Percentiles rank a stretch among this genome's conserved stretches.
These are phyloP conservation scores for Lucifuga dentata DNA, from an alignment of 2,113 vertebrate genomes.

Conservation along the genomic window DNA sequence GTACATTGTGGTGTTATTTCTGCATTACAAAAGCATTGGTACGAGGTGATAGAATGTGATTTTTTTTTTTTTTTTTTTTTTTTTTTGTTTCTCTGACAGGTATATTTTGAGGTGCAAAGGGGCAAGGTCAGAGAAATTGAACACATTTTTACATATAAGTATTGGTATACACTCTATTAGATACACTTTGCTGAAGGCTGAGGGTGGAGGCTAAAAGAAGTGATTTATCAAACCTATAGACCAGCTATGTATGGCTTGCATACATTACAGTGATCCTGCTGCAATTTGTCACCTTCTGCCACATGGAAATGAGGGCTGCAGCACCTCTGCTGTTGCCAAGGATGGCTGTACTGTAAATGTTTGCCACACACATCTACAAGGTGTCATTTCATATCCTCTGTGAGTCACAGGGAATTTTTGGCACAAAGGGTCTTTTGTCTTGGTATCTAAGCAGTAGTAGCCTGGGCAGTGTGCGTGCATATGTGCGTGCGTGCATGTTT, in stretches of 20 bases:
- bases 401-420: slow-evolving; percentile 31
- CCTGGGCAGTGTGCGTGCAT: slow-evolving; percentile 6
- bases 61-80: slow-evolving; percentile 12
- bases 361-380: slow-evolving; percentile 17
- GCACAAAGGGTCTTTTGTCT: slow-evolving; percentile 36
- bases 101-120: too few relatives aligned
- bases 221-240: slow-evolving; percentile 34
- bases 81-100: background rate
- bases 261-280: slow-evolving; percentile 28
- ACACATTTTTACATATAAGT: background rate
- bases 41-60: slow-evolving; percentile 1
- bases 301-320: slow-evolving; percentile 12
- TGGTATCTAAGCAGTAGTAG: slow-evolving; percentile 41
- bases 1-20: background rate
- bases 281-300: slow-evolving; percentile 35
- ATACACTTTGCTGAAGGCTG: background rate
- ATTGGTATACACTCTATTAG: background rate
- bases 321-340: slow-evolving; percentile 12
- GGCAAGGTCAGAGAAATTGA: too few relatives aligned
- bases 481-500: slow-evolving; percentile 23
- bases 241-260: slow-evolving; percentile 22
- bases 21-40: slow-evolving; percentile 32
- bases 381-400: slow-evolving; percentile 35
- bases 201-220: slow-evolving; percentile 1
- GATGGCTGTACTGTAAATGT: slow-evolving; percentile 17